phyloP scores from a whole-genome alignment of 2,797 vertebrate genomes.

The Sardinella longiceps region DNA sequence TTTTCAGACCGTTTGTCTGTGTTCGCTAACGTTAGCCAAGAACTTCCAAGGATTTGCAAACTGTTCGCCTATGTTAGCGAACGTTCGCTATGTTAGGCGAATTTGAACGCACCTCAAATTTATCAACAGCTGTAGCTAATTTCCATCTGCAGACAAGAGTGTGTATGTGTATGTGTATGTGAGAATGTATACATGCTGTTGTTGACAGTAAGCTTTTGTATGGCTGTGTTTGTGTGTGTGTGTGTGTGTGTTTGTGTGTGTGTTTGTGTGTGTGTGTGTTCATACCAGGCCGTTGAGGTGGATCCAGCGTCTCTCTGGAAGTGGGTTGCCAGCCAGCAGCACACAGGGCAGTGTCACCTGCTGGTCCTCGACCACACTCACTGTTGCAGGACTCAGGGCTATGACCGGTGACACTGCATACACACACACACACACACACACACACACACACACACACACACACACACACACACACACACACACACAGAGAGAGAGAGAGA shows the following conservation, averaged over 20 bases:
- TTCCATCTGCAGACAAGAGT: too few species aligned
- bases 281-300: conserved; percentile 89
- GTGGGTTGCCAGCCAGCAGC: conserved; percentile 90
- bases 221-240: conserved; percentile 1
- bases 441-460: conserved; percentile 43
- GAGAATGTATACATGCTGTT: background rate
- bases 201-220: too few species aligned
- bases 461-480: conserved; percentile 25
- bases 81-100: too few species aligned
- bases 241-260: background rate
- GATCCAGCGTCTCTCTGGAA: conserved; percentile 91
- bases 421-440: conserved; percentile 46
- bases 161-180: background rate
- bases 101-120: too few species aligned
- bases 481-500: conserved; percentile 15
- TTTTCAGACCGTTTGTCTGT: too few species aligned
- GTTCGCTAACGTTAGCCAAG: too few species aligned
- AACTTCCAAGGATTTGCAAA: too few species aligned
- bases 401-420: conserved; percentile 85
- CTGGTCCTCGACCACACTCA: conserved; percentile 89
- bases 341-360: conserved; percentile 90
- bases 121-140: too few species aligned
- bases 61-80: too few species aligned
- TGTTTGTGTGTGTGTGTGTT: background rate
- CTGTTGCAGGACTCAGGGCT: conserved; percentile 83